Conservation (phyloP, 1,140 invertebrate species). For the Acromyrmex charruanus region DNA sequence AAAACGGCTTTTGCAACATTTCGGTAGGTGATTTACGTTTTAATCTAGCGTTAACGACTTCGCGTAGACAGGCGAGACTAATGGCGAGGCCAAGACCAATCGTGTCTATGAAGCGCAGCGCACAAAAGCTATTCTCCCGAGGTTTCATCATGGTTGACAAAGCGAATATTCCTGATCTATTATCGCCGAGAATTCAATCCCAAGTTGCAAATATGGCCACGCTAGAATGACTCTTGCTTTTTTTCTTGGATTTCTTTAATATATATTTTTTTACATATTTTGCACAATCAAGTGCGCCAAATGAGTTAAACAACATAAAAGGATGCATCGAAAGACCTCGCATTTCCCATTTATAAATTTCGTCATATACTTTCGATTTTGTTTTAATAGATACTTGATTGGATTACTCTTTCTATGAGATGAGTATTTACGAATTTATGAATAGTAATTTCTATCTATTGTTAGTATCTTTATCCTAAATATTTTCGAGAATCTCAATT, state of each 20-base stretch:
- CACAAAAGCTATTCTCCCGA: conserved; percentile 62
- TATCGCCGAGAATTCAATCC: conserved; percentile 48
- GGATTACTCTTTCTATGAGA: not conserved
- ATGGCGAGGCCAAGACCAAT: conserved; percentile 74
- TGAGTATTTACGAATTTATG: not conserved
- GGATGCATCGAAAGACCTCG: not conserved
- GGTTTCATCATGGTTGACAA: conserved; percentile 55
- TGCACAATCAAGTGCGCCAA: no score
- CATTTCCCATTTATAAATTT: not conserved
- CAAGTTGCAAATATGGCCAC: conserved; percentile 31
- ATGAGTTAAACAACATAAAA: not conserved
- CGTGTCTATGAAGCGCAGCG: conserved; percentile 75
- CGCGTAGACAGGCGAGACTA: conserved; percentile 67
- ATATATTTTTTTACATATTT: not conserved
- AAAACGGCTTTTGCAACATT: conserved; percentile 53
- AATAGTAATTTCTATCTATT: no score
- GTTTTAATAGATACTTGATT: not conserved
- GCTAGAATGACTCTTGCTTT: not conserved
- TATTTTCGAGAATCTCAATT: no score
- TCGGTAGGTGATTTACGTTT: conserved; percentile 64
- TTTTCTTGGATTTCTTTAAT: not conserved
- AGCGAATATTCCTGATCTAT: conserved; percentile 55
- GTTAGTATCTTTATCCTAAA: no score
- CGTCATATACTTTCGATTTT: not conserved
- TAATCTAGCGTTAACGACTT: conserved; percentile 66